Conservation (phyloP, 2,888 invertebrate species). For the Folsomia candida region DNA sequence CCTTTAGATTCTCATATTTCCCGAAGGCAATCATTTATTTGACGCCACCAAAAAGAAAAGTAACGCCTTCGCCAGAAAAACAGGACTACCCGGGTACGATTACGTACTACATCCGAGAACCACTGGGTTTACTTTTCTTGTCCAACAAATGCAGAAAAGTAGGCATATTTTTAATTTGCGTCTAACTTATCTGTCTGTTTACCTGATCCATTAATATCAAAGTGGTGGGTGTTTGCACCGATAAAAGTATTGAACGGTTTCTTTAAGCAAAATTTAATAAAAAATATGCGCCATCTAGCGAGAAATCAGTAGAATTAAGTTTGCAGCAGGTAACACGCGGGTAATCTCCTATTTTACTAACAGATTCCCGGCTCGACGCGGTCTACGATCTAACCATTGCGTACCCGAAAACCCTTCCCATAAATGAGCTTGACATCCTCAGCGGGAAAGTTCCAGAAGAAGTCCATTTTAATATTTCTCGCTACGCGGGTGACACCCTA, state of each 20-base stretch:
- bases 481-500: conserved; percentile 63
- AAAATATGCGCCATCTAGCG: too few relatives aligned
- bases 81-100: conserved; percentile 65
- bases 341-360: too few relatives aligned
- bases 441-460: conserved; percentile 70
- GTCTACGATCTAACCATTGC: conserved; percentile 85
- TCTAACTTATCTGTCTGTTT: too few relatives aligned
- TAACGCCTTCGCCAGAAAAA: conserved; percentile 65
- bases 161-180: background rate
- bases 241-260: too few relatives aligned
- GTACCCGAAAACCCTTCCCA: conserved; percentile 72
- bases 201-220: too few relatives aligned
- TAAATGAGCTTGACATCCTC: conserved; percentile 68
- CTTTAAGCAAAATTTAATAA: too few relatives aligned
- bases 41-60: conserved; percentile 67
- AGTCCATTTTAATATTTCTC: conserved; percentile 70
- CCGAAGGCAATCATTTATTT: conserved; percentile 84
- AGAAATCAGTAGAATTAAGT: too few relatives aligned
- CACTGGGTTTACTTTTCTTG: conserved; percentile 63
- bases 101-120: conserved; percentile 82
- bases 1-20: conserved; percentile 73
- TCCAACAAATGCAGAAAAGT: background rate
- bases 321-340: too few relatives aligned
- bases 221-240: too few relatives aligned
- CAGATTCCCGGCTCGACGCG: conserved; percentile 65